A percentile compares a stretch with the other conserved stretches of the same genome.
Evolutionary conservation across 2,888 invertebrate genomes (phyloP).

Genomic region (Notocelia uddmanniana): DNA sequence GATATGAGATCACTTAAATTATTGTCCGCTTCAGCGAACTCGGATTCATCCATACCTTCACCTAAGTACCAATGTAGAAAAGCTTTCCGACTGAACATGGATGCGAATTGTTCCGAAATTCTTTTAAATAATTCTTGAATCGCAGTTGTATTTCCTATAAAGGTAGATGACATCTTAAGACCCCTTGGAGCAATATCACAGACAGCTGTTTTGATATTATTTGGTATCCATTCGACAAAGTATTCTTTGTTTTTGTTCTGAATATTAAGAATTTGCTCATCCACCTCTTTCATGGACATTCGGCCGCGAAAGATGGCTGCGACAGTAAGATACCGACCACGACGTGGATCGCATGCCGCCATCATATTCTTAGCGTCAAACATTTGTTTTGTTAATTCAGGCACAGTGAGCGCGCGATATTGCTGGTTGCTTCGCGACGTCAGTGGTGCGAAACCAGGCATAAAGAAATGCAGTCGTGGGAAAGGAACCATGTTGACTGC

Average conservation of each 20-base stretch:
- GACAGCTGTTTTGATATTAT: slow-evolving; percentile 92
- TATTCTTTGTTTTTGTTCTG: slow-evolving; percentile 91
- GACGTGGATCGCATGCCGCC: slow-evolving; percentile 96
- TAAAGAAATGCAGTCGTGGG: slow-evolving; percentile 86
- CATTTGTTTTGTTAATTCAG: slow-evolving; percentile 92
- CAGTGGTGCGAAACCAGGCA: slow-evolving; percentile 87
- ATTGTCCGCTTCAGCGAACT: slow-evolving; percentile 97
- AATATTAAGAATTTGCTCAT: slow-evolving; percentile 92
- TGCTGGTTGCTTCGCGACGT: slow-evolving; percentile 94
- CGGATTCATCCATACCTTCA: slow-evolving; percentile 98
- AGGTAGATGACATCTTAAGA: slow-evolving; percentile 94
- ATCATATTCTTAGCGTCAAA: slow-evolving; percentile 98
- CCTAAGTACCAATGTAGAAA: slow-evolving; percentile 99
- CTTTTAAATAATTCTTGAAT: slow-evolving; percentile 95
- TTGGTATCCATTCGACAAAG: slow-evolving; percentile 93
- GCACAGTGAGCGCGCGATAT: slow-evolving; percentile 95
- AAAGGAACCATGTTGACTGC: slow-evolving; percentile 87
- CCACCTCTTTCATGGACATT: slow-evolving; percentile 97
- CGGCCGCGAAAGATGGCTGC: slow-evolving; percentile 95
- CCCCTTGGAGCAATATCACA: slow-evolving; percentile 91
- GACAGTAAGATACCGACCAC: slow-evolving; percentile 94
- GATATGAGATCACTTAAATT: slow-evolving; percentile 96
- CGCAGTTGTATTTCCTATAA: slow-evolving; percentile 94
- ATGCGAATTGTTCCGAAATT: slow-evolving; percentile 93
- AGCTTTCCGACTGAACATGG: slow-evolving; percentile 97